A percentile compares a stretch with the other conserved stretches of the same genome.
phyloP scores from a whole-genome alignment of 2,797 vertebrate species.

The Micropoecilia bifurca region DNA sequence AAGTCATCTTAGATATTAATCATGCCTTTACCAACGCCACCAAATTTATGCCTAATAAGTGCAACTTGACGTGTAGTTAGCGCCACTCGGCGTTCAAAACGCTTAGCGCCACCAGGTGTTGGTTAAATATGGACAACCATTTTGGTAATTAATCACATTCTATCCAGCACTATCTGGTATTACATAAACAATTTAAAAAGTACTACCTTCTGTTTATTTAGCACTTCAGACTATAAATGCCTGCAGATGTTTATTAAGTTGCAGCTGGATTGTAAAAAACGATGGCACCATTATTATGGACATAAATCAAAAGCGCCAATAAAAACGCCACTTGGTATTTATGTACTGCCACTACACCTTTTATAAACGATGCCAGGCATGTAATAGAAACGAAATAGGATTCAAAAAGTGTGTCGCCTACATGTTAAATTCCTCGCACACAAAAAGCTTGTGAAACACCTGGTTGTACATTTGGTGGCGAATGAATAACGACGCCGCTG shows the following conservation, averaged over 20 bases:
- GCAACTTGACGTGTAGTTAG: neutral
- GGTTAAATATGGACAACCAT: neutral
- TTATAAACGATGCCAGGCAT: neutral
- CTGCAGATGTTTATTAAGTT: neutral
- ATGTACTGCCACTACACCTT: neutral
- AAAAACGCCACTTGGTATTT: neutral
- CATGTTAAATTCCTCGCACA: neutral
- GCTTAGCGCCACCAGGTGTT: neutral
- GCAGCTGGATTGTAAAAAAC: neutral
- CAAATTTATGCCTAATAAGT: neutral
- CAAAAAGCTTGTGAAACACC: neutral
- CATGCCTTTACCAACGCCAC: neutral
- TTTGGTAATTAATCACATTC: neutral
- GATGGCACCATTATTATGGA: neutral
- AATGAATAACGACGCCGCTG: no score
- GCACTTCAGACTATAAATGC: neutral
- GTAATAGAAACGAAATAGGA: neutral
- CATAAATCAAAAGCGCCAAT: neutral
- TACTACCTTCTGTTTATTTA: neutral
- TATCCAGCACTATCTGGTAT: neutral
- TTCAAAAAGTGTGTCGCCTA: neutral
- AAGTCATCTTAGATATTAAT: neutral
- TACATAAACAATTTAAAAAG: neutral
- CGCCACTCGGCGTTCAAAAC: neutral
- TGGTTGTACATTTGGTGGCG: neutral